Conservation (phyloP, 2,797 vertebrate species). For the Diceros bicornis region DNA sequence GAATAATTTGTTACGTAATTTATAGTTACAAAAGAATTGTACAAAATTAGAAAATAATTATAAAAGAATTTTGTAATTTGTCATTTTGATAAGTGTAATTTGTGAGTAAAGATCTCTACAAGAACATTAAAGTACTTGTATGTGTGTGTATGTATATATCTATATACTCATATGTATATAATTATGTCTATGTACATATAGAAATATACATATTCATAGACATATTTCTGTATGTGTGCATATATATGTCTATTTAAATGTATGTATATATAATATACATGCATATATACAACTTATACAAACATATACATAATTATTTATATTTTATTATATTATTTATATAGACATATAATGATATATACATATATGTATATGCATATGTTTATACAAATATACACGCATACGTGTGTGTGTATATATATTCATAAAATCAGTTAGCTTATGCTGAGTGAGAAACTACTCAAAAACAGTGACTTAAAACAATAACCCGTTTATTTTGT, state of each 20-base stretch:
- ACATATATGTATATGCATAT: neutral
- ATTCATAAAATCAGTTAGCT: neutral
- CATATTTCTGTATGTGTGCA: neutral
- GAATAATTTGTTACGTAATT: neutral
- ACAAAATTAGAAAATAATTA: neutral
- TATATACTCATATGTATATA: neutral
- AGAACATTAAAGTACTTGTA: neutral
- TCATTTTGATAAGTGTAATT: slow-evolving; percentile 8
- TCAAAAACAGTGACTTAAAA: slow-evolving; percentile 39
- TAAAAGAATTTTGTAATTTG: neutral
- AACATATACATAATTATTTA: neutral
- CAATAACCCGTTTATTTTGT: neutral
- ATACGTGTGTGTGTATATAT: too few species aligned
- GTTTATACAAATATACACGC: neutral
- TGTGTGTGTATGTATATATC: neutral
- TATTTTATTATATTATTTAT: neutral
- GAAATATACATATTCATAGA: neutral
- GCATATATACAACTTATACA: neutral
- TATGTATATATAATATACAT: too few species aligned
- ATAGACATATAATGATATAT: neutral
- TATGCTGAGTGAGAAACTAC: neutral
- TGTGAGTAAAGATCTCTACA: neutral
- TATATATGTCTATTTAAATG: neutral
- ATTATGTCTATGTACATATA: neutral
- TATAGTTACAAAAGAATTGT: neutral